A percentile compares a stretch with the other conserved stretches of the same genome.
These are phyloP conservation scores for Psix sp. DNA, from an alignment of 1,140 invertebrate species.

Conservation along the genomic window DNA sequence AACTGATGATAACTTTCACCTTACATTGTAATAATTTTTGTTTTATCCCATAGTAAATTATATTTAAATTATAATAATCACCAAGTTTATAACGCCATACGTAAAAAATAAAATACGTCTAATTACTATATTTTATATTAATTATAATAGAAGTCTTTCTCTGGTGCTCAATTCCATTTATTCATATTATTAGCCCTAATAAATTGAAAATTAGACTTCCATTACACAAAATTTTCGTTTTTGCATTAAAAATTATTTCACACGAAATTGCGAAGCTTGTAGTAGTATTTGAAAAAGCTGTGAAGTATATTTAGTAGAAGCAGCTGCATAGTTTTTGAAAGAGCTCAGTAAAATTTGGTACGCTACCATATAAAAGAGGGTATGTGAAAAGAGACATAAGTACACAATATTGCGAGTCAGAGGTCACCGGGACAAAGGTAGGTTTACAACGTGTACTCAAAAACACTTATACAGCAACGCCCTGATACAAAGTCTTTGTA, in stretches of 20 bases:
- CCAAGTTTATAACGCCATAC: too few species aligned
- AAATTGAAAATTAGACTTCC: too few species aligned
- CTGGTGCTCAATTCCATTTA: too few species aligned
- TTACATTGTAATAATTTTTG: too few species aligned
- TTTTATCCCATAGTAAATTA: too few species aligned
- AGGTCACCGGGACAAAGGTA: slow-evolving; percentile 48
- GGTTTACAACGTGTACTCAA: slow-evolving; percentile 47
- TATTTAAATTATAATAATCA: too few species aligned
- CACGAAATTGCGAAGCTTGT: slow-evolving; percentile 26
- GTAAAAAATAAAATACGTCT: too few species aligned
- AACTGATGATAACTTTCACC: too few species aligned
- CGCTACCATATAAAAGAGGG: slow-evolving; percentile 30
- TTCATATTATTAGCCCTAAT: too few species aligned
- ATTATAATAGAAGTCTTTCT: too few species aligned
- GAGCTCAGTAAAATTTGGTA: slow-evolving; percentile 46
- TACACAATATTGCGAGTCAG: slow-evolving; percentile 45
- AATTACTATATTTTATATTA: too few species aligned
- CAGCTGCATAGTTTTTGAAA: slow-evolving; percentile 45
- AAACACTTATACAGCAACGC: slow-evolving; percentile 40
- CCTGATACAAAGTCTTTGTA: slow-evolving; percentile 21
- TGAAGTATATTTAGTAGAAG: slow-evolving; percentile 30
- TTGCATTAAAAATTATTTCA: slow-evolving; percentile 15
- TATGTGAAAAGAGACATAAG: slow-evolving; percentile 47
- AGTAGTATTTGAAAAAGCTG: slow-evolving; percentile 29
- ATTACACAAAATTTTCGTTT: too few species aligned